These are phyloP conservation scores for Phrynosoma platyrhinos DNA, from an alignment of 2,113 vertebrate species.

Conservation along the genomic window DNA sequence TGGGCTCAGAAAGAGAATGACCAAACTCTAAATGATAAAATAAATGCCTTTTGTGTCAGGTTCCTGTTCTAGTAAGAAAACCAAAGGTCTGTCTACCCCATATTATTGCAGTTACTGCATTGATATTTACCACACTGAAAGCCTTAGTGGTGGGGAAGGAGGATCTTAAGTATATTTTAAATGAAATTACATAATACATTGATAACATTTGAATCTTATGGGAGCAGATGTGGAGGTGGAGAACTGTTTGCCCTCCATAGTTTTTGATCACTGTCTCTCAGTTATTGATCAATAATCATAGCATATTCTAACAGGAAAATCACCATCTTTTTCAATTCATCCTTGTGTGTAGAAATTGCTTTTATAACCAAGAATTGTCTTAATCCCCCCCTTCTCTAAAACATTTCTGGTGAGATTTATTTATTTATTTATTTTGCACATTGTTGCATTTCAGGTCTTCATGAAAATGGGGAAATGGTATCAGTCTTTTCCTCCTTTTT, in stretches of 20 bases:
- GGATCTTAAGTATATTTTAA: conserved; percentile 31
- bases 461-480: conserved; percentile 14
- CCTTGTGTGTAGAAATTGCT: not conserved
- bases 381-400: conserved; percentile 24
- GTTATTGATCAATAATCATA: conserved; percentile 31
- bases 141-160: not conserved
- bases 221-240: not conserved
- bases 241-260: not conserved
- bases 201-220: conserved; percentile 49
- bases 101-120: not conserved
- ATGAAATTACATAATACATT: conserved; percentile 48
- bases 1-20: not conserved
- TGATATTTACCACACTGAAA: not conserved
- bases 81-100: not conserved
- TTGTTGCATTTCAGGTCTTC: conserved; percentile 33
- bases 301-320: conserved; percentile 39
- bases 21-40: not conserved
- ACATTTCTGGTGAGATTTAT: conserved; percentile 23
- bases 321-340: not conserved
- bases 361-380: not conserved
- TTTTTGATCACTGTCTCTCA: conserved; percentile 42
- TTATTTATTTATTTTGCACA: conserved; percentile 5
- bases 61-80: not conserved
- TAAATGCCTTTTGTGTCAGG: not conserved
- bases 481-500: not conserved